These are phyloP conservation scores for Acomys russatus DNA, from an alignment of 2,797 vertebrate genomes.

Conservation along the genomic window DNA sequence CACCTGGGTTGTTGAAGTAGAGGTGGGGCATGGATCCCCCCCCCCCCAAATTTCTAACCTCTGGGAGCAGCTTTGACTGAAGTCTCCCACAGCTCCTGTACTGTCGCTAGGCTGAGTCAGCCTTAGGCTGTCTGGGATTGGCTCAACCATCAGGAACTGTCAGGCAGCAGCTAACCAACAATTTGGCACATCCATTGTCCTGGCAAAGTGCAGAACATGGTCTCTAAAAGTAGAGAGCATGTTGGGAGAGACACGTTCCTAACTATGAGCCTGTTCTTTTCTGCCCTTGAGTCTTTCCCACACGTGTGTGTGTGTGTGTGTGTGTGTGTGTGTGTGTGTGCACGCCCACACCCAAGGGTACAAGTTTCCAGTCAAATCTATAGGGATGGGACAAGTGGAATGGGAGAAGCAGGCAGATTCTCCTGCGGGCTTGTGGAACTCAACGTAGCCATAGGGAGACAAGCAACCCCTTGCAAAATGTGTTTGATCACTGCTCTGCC, in stretches of 20 bases:
- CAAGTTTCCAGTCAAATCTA: background rate
- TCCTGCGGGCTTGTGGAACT: background rate
- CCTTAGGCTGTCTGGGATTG: background rate
- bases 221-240: background rate
- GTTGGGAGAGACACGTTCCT: background rate
- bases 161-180: background rate
- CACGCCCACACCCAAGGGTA: no score
- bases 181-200: background rate
- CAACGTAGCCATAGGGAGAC: background rate
- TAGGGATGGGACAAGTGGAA: background rate
- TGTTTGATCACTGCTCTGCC: conserved; percentile 66
- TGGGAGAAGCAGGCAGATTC: background rate
- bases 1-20: conserved; percentile 16
- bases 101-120: background rate
- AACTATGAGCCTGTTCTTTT: background rate
- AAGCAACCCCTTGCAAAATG: conserved; percentile 46
- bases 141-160: background rate
- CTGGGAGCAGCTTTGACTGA: background rate
- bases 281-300: background rate
- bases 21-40: background rate
- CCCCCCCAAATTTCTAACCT: background rate
- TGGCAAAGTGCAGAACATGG: background rate
- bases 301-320: background rate
- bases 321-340: background rate
- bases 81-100: background rate